Percentiles rank a stretch among this genome's conserved stretches.
phyloP scores from a whole-genome alignment of 2,797 vertebrate genomes.

The Eospalax fontanierii region DNA sequence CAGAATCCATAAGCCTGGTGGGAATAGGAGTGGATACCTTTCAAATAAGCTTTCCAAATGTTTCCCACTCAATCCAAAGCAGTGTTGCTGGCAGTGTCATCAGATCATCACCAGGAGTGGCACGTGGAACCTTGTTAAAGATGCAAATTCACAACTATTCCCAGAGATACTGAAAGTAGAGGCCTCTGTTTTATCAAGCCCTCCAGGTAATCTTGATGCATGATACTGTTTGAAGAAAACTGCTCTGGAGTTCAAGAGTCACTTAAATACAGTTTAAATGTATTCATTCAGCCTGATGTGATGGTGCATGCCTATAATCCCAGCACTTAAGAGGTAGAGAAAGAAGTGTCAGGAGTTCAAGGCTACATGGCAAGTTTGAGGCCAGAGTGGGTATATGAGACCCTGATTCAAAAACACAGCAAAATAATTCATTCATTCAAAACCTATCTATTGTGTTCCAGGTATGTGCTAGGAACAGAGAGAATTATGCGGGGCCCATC shows the following conservation, averaged over 20 bases:
- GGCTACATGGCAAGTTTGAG: neutral
- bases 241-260: neutral
- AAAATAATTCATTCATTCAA: neutral
- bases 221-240: neutral
- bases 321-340: neutral
- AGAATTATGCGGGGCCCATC: too few relatives aligned
- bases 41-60: neutral
- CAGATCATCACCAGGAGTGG: neutral
- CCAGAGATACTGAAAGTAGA: conserved; percentile 1
- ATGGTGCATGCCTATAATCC: neutral
- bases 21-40: neutral
- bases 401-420: neutral
- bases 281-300: neutral
- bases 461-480: too few relatives aligned
- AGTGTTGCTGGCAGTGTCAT: neutral
- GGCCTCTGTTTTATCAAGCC: neutral
- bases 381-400: neutral
- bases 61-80: conserved; percentile 1
- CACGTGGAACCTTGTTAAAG: neutral
- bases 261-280: neutral
- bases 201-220: too few relatives aligned
- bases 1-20: neutral
- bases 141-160: neutral
- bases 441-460: neutral
- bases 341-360: neutral